Evolutionary conservation across 2,797 vertebrate species (phyloP), one percentile per base, ranked within the genome.

Genomic region (Tapera naevia): DNA sequence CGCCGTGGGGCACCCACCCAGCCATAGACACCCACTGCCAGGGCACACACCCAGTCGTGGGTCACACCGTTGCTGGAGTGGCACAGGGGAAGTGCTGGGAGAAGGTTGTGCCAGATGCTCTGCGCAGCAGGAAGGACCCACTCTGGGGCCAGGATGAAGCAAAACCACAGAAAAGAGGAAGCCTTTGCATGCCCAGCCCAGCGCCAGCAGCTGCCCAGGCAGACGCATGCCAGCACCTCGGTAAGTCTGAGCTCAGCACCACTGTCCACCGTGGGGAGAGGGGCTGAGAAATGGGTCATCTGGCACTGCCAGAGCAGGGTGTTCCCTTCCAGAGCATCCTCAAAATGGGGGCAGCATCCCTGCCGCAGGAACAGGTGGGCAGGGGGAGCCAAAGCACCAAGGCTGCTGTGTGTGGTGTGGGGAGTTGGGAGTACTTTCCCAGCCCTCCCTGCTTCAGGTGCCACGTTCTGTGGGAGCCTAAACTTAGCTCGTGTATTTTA

Each of bases 151-250:
- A 17, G 66, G 24, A 58, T 5, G 25, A 81, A 54, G 72, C 82
- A 79, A 86, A 93, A 84, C 94, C 75, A 0, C 93, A 89, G 54
- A 69, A 89, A 95, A 94, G 96, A 94, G 94, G 94, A 97, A 97
- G 73, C 35, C 41, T 13, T 83, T 0, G 0, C 56, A 72, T 89
- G 76, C 76, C 66, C 73, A 93, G 73, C 82, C 16, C 70, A 75
- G 62, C 1, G 5, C 17, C 3, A 0, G 72, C 80, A 65, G 75
- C 64, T 57, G 33, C 76, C 82, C 13, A 0, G 54, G 53, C 85
- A 88, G 79, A 82, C 8, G 0, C 46, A 25, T 8, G 0, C 37
- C 18, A 23, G n/a, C 35, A 28, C 54, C 62, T 86, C 2, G 76
- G 96, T 96, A 94, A 96, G 95, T 93, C 74, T 57, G 65, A 57